phyloP scores from a whole-genome alignment of 1,140 invertebrate species.

The Cydia strobilella region DNA sequence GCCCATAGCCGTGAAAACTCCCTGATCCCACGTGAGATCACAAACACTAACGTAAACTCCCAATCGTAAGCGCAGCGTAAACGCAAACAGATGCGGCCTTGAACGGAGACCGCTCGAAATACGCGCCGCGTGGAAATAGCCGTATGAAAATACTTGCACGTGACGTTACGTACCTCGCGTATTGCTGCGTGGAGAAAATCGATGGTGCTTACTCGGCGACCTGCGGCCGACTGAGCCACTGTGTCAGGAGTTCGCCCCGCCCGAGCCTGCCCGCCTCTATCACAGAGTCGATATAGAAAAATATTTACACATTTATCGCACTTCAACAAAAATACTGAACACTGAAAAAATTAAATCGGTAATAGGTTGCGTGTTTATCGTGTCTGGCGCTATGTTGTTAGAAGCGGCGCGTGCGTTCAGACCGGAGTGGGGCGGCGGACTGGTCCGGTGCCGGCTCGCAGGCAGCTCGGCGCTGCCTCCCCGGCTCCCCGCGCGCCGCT shows the following conservation, averaged over 20 bases:
- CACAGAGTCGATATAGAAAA: conserved; percentile 62
- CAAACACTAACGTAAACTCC: conserved; percentile 57
- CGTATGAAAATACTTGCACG: conserved; percentile 74
- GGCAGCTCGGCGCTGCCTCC: conserved; percentile 47
- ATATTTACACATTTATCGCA: conserved; percentile 62
- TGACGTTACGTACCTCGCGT: conserved; percentile 75
- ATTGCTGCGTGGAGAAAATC: conserved; percentile 70
- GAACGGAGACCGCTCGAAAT: conserved; percentile 76
- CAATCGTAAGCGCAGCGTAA: conserved; percentile 54
- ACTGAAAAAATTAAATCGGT: conserved; percentile 54
- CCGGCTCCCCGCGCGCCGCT: conserved; percentile 44
- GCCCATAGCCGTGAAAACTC: conserved; percentile 60
- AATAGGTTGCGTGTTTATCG: conserved; percentile 49
- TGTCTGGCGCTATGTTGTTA: conserved; percentile 41
- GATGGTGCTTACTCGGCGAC: conserved; percentile 73
- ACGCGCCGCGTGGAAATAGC: conserved; percentile 74
- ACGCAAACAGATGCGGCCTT: conserved; percentile 75
- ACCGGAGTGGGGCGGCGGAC: conserved; percentile 63
- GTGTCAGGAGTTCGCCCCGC: conserved; percentile 75
- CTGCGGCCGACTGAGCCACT: conserved; percentile 74
- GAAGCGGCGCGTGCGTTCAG: conserved; percentile 53
- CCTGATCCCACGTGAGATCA: conserved; percentile 46
- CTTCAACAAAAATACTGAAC: conserved; percentile 63
- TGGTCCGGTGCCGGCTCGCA: conserved; percentile 40
- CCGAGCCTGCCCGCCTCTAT: conserved; percentile 68